Base-by-base conservation (phyloP, 2,888 invertebrate species). In the Ophraella communa region DNA sequence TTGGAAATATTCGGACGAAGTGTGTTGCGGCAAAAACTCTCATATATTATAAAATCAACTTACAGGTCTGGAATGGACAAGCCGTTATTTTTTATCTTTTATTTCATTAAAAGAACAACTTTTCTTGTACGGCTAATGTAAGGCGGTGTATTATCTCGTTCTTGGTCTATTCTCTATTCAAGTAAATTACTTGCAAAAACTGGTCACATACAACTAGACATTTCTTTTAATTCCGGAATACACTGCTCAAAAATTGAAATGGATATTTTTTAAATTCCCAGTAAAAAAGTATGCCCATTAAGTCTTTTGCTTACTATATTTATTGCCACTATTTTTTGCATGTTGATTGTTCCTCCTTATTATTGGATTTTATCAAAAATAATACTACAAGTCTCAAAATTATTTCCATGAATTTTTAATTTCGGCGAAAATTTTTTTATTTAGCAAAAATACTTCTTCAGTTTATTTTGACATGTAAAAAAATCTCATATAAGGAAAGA, bases 31-130 rank as follows among this genome's bases (percentile, higher is more conserved):
- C 42, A 55, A 64, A 49, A 55, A 54, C 11, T 11, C 42, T 54
- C 56, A 64, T 64, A 42, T 60, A 64, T 64, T 55, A 56, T 42
- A 56, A 11, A 64, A 30, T 39, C 18, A 30, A 24, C 24, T 11
- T 14, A n/a, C 27, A 24, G 33, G 30, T n/a, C 4, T 2, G 21
- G n/a, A 47, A n/a, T 47, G 4, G 39, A 14, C 39, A 17, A 17
- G 14, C 5, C 17, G 8, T 39, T 2, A 39, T 39, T 39, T 39
- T 39, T 39, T 39, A 11, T 39, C 14, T 17, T 17, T 39, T 5
- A 39, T 39, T 39, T 39, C 39, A 39, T 39, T 17, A 39, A 39
- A 14, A 39, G 39, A 39, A 39, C 14, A 17, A 14, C 39, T 39
- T 39, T 39, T 17, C 14, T 39, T 39, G 39, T 39, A n/a, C n/a